These are phyloP conservation scores for Oreochromis tanganicae DNA, from an alignment of 2,113 vertebrate species.

Conservation along the genomic window DNA sequence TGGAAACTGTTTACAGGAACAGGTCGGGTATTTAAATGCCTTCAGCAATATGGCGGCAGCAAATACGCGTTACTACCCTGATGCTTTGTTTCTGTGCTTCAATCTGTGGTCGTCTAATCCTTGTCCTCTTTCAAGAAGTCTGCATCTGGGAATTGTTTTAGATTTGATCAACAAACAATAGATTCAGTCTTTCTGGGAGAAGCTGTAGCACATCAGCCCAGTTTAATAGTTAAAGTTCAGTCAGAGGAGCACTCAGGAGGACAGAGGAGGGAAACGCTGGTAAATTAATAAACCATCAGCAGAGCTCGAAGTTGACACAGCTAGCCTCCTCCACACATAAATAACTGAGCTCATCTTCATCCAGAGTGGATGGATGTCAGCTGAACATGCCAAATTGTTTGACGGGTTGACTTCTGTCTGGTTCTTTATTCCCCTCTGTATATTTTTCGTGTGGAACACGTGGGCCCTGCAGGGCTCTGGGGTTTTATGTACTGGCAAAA, in stretches of 20 bases:
- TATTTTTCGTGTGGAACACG: background rate
- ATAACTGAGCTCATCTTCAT: background rate
- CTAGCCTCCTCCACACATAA: background rate
- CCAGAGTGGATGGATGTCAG: background rate
- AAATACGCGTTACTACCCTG: fast-evolving
- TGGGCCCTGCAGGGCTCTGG: background rate
- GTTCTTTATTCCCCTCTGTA: background rate
- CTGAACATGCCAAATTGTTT: background rate
- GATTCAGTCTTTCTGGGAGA: background rate
- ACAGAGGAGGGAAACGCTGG: background rate
- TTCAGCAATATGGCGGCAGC: background rate
- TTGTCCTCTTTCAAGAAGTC: background rate
- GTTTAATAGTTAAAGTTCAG: background rate
- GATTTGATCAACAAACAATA: background rate
- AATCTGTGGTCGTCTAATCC: background rate
- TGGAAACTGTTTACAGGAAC: fast-evolving
- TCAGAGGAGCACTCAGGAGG: background rate
- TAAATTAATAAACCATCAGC: background rate
- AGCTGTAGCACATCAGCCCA: background rate
- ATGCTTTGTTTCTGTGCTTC: background rate
- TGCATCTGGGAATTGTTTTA: background rate
- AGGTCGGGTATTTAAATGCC: fast-evolving
- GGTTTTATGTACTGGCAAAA: background rate
- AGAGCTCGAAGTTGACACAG: background rate
- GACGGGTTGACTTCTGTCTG: background rate